Evolutionary conservation across 1,140 invertebrate genomes (phyloP), one percentile per base, ranked within the genome.

Genomic region (Periplaneta americana): DNA sequence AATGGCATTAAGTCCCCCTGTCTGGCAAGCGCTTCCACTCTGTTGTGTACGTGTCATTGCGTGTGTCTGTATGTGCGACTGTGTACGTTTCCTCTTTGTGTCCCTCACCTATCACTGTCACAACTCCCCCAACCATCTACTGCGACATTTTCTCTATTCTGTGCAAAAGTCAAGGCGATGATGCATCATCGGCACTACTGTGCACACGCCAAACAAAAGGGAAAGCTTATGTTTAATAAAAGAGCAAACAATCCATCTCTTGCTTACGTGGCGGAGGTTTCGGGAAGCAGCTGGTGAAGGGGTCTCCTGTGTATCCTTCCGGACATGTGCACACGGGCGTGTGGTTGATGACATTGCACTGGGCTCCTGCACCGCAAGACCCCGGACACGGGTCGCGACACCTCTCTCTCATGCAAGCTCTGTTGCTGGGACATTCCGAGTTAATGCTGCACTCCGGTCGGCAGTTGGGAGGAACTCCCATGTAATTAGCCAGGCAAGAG

Each of bases 401-500:
- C 87, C 93, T 94, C 85, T 92, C 90, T 84, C 92, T 91, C 57
- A 94, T 91, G 86, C 94, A 96, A 66, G 94, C 92, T 85, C 92
- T 88, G 84, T 92, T 90, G 79, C 91, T 91, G 4, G 91, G 86
- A 87, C 95, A 96, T 85, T 96, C 94, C 28, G 91, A 89, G 85
- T 95, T 92, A 3, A 93, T 90, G 22, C 90, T 88, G 87, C 93
- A 95, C 87, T 95, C 93, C n/a, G 93, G 93, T 9, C 92, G 90
- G 85, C 94, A 95, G 84, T 92, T 92, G 48, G 93, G 94, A n/a
- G 94, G 93, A 75, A 91, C 90, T 83, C 94, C 94, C 75, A 94
- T 88, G 83, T 93, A 95, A 82, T 91, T 91, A 35, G 89, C 85
- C 31, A 91, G 81, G 87, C 94, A 95, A 75, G 94, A 92, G 84